Base-by-base conservation (phyloP, 1,140 invertebrate species). In the Macrocentrus cingulum region DNA sequence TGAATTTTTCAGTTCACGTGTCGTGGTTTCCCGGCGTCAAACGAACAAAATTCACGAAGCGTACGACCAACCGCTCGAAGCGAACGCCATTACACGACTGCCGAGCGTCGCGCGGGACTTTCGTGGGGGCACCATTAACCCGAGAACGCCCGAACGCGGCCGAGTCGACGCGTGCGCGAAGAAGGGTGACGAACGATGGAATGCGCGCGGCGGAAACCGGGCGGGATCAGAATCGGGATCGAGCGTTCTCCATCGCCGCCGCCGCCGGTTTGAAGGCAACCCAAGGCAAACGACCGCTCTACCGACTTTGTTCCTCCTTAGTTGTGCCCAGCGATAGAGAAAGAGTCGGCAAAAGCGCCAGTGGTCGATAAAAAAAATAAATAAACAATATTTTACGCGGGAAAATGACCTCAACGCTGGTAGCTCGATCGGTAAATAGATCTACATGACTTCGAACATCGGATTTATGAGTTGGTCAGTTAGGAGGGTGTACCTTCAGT, bases 271-370 rank as follows among this genome's bases (percentile, higher is more conserved):
- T 71, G 71, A 72, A 76, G 69, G 62, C 71, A 71, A 75, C 68
- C 71, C 74, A 76, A 75, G 72, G 74, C 74, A 76, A 76, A 76
- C 72, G 72, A 76, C 73, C 73, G 74, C 72, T 68, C 68, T 72
- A 68, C 68, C 63, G 56, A 58, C 53, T 55, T 63, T 34, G 41
- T 34, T 60, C 39, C 39, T 45, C 44, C 46, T 48, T 41, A 29
- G 8, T 39, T 41, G 19, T 9, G 11, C n/a, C 13, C 5, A 39
- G 37, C 51, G 23, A 59, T 34, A 9, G 13, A 41, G 36, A 41
- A 19, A 22, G 7, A 53, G 8, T 22, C 25, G n/a, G n/a, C n/a
- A n/a, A n/a, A n/a, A n/a, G n/a, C n/a, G n/a, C n/a, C n/a, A n/a
- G n/a, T n/a, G n/a, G n/a, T n/a, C n/a, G n/a, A n/a, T n/a, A n/a